Base-by-base conservation (phyloP, 2,888 invertebrate genomes). In the Parapristionchus giblindavisi region DNA sequence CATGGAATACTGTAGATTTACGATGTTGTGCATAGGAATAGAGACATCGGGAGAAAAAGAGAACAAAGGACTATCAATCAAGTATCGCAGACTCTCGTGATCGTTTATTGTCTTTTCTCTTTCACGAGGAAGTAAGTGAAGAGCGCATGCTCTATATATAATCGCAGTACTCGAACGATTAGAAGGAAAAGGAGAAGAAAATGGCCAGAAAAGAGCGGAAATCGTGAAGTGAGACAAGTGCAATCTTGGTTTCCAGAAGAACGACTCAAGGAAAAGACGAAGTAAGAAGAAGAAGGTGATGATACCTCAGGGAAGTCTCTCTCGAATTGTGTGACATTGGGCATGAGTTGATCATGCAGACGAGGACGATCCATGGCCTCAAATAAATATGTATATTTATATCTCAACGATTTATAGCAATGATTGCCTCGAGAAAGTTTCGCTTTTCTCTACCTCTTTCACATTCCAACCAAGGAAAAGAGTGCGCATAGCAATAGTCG, bases 281-380 rank as follows among this genome's bases (percentile, higher is more conserved):
- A 48, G 48, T 48, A 21, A 48, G 48, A 21, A 48, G 48, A 48
- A 56, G 8, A 24, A 6, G 70, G 60, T 11, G 34, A 11, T 54
- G 51, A 24, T 2, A 63, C 77, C 68, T 52, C 2, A 17, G 77
- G 77, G 40, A 75, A 75, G 40, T 70, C 75, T 38, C 52, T 27
- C 43, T 77, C 77, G 54, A 34, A 75, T 38, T 54, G 48, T 11
- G 77, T 77, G 14, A 70, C 60, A 32, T 73, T 75, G 17, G 77
- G 77, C 36, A 75, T 61, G 17, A 77, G 75, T 88, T 94, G 94
- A 88, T 95, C 94, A 87, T 94, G 94, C 73, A 94, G 89, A 78
- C 94, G 90, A 0, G 93, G 91, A 0, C 92, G 92, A 87, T 94
- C 93, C 1, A 94, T 92, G 0, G 94, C 61, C 70, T 71, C 29